Evolutionary conservation across 1,140 invertebrate species (phyloP).

Genomic region (Cydia amplana): DNA sequence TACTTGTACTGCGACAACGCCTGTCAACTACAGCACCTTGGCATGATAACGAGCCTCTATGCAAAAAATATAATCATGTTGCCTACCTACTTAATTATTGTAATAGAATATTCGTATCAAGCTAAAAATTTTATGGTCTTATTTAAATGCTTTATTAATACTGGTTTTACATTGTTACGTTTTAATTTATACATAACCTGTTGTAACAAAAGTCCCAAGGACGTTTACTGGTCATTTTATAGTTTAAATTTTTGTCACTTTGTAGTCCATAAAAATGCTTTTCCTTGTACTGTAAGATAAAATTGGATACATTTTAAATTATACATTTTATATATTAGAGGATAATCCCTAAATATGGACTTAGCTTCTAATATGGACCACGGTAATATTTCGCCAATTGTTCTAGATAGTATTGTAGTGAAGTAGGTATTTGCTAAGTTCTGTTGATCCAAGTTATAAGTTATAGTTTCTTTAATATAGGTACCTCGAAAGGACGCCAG

Average conservation of each 20-base stretch:
- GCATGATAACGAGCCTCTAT: conserved; percentile 18
- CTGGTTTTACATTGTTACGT: conserved; percentile 20
- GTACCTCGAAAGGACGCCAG: conserved; percentile 71
- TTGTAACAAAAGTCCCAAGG: background rate
- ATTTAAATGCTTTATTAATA: conserved; percentile 17
- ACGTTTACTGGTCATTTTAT: background rate
- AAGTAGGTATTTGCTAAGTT: no score
- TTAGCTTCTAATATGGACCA: no score
- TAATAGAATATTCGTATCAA: conserved; percentile 17
- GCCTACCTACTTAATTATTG: conserved; percentile 15
- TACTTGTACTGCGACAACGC: conserved; percentile 1
- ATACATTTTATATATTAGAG: no score
- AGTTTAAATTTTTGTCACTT: background rate
- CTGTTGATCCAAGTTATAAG: no score
- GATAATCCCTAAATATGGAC: no score
- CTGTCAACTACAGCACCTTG: background rate
- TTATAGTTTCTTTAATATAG: no score
- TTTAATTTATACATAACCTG: background rate
- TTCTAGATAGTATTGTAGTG: no score
- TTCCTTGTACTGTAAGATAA: no score
- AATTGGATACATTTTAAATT: background rate
- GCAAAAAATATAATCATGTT: conserved; percentile 15
- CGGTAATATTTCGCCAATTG: no score
- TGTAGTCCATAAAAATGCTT: no score
- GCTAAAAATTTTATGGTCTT: conserved; percentile 16